These are phyloP conservation scores for Drosophila dunni DNA, from an alignment of 1,140 invertebrate genomes.

Conservation along the genomic window DNA sequence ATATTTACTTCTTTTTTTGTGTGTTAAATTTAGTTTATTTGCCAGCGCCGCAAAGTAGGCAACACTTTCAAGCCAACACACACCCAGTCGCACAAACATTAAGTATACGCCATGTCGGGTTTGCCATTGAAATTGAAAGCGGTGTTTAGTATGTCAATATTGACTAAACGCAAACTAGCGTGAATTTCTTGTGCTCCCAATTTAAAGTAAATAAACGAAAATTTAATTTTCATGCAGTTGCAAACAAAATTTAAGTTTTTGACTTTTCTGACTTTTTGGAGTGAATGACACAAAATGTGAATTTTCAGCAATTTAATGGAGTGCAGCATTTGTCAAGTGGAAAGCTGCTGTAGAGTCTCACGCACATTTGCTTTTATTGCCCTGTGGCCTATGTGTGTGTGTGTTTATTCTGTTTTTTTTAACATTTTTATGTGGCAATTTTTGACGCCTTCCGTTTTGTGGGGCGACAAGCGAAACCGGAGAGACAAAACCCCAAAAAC, in stretches of 20 bases:
- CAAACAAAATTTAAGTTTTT: neutral
- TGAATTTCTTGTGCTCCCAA: neutral
- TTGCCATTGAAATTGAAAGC: neutral
- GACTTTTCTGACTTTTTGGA: neutral
- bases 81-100: constrained; percentile 16
- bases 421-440: constrained; percentile 73
- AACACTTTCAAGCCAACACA: constrained; percentile 10
- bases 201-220: neutral
- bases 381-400: constrained; percentile 31
- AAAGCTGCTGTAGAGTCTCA: constrained; percentile 11
- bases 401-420: constrained; percentile 39
- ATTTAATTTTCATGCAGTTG: neutral
- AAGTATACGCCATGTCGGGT: constrained; percentile 13
- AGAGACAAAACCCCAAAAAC: constrained; percentile 12
- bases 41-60: constrained; percentile 30
- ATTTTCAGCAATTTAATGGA: constrained; percentile 2
- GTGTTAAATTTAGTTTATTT: constrained; percentile 17
- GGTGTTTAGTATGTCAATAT: constrained; percentile 3
- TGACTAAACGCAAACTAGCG: constrained; percentile 1
- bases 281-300: neutral
- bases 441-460: constrained; percentile 60
- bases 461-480: constrained; percentile 40
- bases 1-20: constrained; percentile 6
- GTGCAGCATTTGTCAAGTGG: constrained; percentile 28
- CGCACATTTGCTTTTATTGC: constrained; percentile 65